These are phyloP conservation scores for Alosa alosa DNA, from an alignment of 2,113 vertebrate genomes.

Conservation along the genomic window DNA sequence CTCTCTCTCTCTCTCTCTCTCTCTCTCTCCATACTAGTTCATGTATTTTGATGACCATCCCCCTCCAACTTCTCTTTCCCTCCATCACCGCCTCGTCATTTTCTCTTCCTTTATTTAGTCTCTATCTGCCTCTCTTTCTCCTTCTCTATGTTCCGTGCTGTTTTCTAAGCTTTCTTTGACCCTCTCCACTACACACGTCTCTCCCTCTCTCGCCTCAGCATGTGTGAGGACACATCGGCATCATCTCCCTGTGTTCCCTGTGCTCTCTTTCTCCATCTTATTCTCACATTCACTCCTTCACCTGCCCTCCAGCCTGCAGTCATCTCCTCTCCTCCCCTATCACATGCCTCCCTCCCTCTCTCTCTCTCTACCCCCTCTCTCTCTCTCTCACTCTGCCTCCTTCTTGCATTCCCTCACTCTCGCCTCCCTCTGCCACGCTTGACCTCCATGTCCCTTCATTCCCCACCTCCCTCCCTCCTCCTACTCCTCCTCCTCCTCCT, in stretches of 20 bases:
- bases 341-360: constrained; percentile 5
- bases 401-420: not conserved
- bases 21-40: not conserved
- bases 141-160: not conserved
- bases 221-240: too few species aligned
- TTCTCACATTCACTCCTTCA: not conserved
- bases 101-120: constrained; percentile 3
- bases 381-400: constrained; percentile 9
- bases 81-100: not conserved
- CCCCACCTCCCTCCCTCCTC: not conserved
- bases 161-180: not conserved
- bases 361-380: constrained; percentile 9
- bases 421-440: constrained; percentile 9
- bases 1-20: not conserved
- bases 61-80: too few species aligned
- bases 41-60: too few species aligned
- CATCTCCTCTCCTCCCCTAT: constrained; percentile 4
- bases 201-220: not conserved
- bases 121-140: constrained; percentile 6
- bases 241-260: not conserved
- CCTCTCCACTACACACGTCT: not conserved
- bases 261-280: not conserved
- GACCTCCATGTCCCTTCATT: not conserved
- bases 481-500: not conserved
- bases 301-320: not conserved